These are phyloP conservation scores for Sesia bembeciformis DNA, from an alignment of 2,888 invertebrate species.

Conservation along the genomic window DNA sequence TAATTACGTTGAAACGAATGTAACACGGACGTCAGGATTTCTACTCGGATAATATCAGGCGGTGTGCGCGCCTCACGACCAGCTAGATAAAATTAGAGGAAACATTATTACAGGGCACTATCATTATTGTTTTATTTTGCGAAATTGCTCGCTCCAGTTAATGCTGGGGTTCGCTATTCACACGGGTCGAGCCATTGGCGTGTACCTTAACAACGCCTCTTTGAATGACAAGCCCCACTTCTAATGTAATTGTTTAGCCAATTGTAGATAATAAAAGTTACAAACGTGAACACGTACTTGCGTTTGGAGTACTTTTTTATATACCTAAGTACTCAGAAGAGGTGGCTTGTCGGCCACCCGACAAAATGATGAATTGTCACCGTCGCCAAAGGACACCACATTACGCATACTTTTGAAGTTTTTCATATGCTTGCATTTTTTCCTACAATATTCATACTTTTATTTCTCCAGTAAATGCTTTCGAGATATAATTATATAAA, in stretches of 20 bases:
- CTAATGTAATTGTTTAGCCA: conserved; percentile 45
- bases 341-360: too few relatives aligned
- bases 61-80: conserved; percentile 20
- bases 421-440: too few relatives aligned
- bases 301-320: too few relatives aligned
- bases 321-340: too few relatives aligned
- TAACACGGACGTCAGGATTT: conserved; percentile 1
- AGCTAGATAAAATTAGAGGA: conserved; percentile 38
- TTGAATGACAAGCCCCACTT: conserved; percentile 51
- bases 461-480: too few relatives aligned
- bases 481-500: too few relatives aligned
- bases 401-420: too few relatives aligned
- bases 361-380: too few relatives aligned
- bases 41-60: conserved; percentile 6
- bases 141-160: conserved; percentile 47
- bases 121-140: conserved; percentile 59
- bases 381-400: too few relatives aligned
- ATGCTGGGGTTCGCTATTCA: conserved; percentile 41
- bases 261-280: conserved; percentile 13
- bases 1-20: not conserved
- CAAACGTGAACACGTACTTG: not conserved
- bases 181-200: conserved; percentile 37
- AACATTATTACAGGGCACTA: conserved; percentile 41
- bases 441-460: too few relatives aligned
- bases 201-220: conserved; percentile 44